Evolutionary conservation across 92 coral and sea anemone species (phyloP), one percentile per base, ranked within the genome.

Genomic region (Phenganax stokvisi): DNA sequence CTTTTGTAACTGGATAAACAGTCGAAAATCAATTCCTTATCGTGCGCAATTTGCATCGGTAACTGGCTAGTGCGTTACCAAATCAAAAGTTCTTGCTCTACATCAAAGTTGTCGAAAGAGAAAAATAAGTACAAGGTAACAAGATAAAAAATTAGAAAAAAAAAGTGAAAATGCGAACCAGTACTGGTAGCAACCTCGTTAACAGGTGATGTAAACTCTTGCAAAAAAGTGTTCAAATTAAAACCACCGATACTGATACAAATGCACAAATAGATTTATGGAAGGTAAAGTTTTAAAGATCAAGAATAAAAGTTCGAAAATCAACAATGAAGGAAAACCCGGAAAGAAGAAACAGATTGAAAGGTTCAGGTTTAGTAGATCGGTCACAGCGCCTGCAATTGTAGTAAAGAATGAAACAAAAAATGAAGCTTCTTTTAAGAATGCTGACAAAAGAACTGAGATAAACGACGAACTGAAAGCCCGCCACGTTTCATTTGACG

Each of bases 401-500:
- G 52, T 67, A 28, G 51, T 28, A 6, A 59, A 9, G 13, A 59
- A 59, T 3, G 51, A 31, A 27, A 67, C 51, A 54, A 74, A 58
- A 9, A 51, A 57, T 51, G 44, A 20, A 12, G 17, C 25, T 20
- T 20, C 25, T 20, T 20, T 29, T 62, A 54, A 78, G 55, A 57
- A 61, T 7, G 44, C 20, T 3, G 55, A 61, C 31, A 63, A 6
- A 64, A 51, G 54, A 63, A 67, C 51, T 30, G 29, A 57, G 6
- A 29, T 12, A 28, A 64, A 59, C 15, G 12, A 78, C 25, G 59
- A 20, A 17, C 51, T 54, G 82, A 78, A 78, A 62, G 13, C 16
- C 0, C 52, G 73, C 8, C 70, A 62, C 8, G 82, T 78, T 54
- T 78, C 82, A 9, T 78, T 78, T 12, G 82, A 78, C 61, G 82